Evolutionary conservation across 2,888 invertebrate genomes (phyloP), one percentile per base, ranked within the genome.

Genomic region (Cephonodes hylas): DNA sequence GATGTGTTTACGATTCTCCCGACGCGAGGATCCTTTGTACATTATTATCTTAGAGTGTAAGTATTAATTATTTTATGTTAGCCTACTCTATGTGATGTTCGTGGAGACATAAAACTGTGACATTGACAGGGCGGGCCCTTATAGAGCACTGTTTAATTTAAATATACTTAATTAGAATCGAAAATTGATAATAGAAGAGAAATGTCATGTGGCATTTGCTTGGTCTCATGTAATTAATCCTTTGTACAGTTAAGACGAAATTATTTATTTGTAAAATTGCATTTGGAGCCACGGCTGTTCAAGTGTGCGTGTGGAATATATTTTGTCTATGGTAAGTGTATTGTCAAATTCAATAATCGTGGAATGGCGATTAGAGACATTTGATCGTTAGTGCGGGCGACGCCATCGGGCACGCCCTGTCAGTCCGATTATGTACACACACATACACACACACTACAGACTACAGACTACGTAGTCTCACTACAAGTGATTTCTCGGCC

Each of bases 401-500:
- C 6, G 15, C 15, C 2, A 15, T 1, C 13, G 8, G 13, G 53
- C 42, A 25, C 53, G 42, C 25, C 53, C 42, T 60, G 18, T 48
- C 34, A 60, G 48, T 25, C 34, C 61, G 6, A 46, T 45, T 58
- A 58, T 58, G 58, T 46, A 46, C n/a, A 6, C 7, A 4, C 23
- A 58, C 64, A 62, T 67, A 67, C n/a, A 42, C 15, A 18, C 42
- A 18, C 42, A 42, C 42, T 0, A 1, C 5, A 18, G 15, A 42
- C 72, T 64, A 72, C 66, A 18, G n/a, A 8, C 25, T 23, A 58
- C 63, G 63, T 67, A 67, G n/a, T n/a, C n/a, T n/a, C n/a, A n/a
- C n/a, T n/a, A n/a, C n/a, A n/a, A 74, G 76, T 76, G 76, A 75
- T 72, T 64, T 72, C 67, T 74, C 74, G n/a, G n/a, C 75, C 71